Conservation (phyloP, 2,797 vertebrate genomes). For the Diceros bicornis region DNA sequence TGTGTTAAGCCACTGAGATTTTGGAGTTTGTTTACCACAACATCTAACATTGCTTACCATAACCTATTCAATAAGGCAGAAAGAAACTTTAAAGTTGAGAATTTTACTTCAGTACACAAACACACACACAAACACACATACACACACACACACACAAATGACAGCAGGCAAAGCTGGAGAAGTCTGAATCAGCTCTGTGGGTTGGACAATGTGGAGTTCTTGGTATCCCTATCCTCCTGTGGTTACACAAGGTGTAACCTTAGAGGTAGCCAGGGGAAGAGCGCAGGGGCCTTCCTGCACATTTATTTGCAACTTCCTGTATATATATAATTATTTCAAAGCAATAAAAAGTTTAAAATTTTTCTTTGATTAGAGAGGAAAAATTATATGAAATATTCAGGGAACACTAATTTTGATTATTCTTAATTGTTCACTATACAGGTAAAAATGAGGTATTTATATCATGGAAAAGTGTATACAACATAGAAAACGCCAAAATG, state of each 20-base stretch:
- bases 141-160: background rate
- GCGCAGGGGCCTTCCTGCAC: background rate
- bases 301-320: background rate
- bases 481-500: background rate
- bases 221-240: background rate
- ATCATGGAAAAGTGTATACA: background rate
- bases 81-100: slow-evolving; percentile 25
- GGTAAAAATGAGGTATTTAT: background rate
- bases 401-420: background rate
- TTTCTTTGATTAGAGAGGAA: background rate
- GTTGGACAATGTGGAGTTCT: background rate
- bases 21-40: background rate
- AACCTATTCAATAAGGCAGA: background rate
- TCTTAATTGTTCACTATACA: background rate
- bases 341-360: background rate
- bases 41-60: background rate
- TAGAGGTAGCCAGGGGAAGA: background rate
- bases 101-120: background rate
- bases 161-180: background rate
- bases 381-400: background rate
- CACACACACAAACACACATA: background rate
- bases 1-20: background rate
- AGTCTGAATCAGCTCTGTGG: background rate
- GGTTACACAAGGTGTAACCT: background rate
- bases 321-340: background rate